Conservation (phyloP, 1,140 invertebrate genomes). For the Nephila pilipes region DNA sequence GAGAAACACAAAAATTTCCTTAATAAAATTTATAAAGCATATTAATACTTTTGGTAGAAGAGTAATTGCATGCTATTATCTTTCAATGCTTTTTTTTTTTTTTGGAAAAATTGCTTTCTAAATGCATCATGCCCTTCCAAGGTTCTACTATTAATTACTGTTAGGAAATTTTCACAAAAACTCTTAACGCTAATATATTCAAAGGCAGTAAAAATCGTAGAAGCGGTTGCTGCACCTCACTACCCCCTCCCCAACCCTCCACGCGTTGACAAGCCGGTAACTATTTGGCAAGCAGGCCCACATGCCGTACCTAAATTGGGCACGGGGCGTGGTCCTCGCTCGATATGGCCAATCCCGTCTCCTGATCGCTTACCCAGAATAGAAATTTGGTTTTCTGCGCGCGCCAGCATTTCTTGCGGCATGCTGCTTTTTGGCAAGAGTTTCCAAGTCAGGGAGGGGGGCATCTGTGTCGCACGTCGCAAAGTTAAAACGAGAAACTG, state of each 20-base stretch:
- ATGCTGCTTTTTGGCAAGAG: conserved; percentile 58
- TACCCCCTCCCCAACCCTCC: neutral
- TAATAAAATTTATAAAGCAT: no score
- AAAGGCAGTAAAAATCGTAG: neutral
- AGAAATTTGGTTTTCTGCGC: conserved; percentile 64
- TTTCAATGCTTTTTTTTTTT: neutral
- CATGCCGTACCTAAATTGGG: conserved; percentile 67
- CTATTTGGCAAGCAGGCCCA: conserved; percentile 54
- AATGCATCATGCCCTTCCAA: neutral
- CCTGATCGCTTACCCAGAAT: conserved; percentile 38
- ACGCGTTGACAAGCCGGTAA: neutral
- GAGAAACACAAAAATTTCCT: no score
- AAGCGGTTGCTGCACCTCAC: neutral
- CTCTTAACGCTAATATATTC: neutral
- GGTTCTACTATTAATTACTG: neutral
- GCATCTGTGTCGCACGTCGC: conserved; percentile 37
- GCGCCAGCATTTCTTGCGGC: conserved; percentile 33
- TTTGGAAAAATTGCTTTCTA: neutral
- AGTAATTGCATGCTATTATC: no score
- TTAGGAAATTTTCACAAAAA: neutral
- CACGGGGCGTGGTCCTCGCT: neutral
- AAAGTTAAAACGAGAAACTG: conserved; percentile 53
- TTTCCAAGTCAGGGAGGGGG: conserved; percentile 21
- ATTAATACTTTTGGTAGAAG: no score
- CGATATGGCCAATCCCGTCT: conserved; percentile 25